A percentile compares a stretch with the other conserved stretches of the same genome.
Conservation (phyloP, 2,113 vertebrate species). For the Poecile atricapillus region DNA sequence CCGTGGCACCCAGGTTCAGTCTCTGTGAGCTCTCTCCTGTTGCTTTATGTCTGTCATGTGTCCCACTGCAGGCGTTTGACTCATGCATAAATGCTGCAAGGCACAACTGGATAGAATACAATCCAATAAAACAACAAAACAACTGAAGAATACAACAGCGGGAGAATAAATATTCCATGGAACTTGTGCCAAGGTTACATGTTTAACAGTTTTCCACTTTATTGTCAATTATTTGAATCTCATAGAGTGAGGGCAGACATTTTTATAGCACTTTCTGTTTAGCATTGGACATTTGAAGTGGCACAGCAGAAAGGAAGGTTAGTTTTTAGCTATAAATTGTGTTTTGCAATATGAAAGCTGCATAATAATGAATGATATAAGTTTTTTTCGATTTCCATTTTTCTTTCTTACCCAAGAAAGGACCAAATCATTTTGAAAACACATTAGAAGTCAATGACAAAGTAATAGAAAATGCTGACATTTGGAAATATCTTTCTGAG, state of each 20-base stretch:
- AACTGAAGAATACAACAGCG: background rate
- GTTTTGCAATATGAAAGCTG: slow-evolving; percentile 69
- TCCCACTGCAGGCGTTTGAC: background rate
- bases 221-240: slow-evolving; percentile 76
- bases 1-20: accelerated
- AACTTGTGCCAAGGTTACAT: slow-evolving; percentile 68
- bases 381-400: slow-evolving; percentile 67
- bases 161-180: slow-evolving; percentile 70
- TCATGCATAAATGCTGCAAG: background rate
- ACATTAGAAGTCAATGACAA: slow-evolving; percentile 75
- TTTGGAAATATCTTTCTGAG: slow-evolving; percentile 61
- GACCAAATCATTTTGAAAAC: slow-evolving; percentile 70
- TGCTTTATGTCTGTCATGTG: background rate
- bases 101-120: background rate
- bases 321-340: slow-evolving; percentile 73
- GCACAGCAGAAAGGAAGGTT: slow-evolving; percentile 50
- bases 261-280: slow-evolving; percentile 76
- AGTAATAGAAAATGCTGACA: slow-evolving; percentile 74
- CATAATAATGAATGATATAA: slow-evolving; percentile 71
- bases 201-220: slow-evolving; percentile 70
- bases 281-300: slow-evolving; percentile 72
- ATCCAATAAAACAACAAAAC: slow-evolving; percentile 18
- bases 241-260: slow-evolving; percentile 64
- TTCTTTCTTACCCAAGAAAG: slow-evolving; percentile 68
- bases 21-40: background rate